Percentiles rank a stretch among this genome's conserved stretches.
phyloP scores from a whole-genome alignment of 2,888 invertebrate genomes.

The Rotaria magnacalcarata region DNA sequence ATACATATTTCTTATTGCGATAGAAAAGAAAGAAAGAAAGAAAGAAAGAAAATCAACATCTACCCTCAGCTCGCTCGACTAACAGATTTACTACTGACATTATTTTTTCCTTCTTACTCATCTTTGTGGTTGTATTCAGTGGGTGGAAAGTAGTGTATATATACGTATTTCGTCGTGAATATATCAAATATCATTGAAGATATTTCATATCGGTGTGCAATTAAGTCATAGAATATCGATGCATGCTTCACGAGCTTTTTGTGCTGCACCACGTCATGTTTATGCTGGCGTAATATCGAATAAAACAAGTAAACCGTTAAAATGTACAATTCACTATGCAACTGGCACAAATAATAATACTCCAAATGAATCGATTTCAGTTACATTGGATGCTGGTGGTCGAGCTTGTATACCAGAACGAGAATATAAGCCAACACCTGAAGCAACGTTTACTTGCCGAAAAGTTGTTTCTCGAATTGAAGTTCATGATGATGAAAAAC shows the following conservation, averaged over 20 bases:
- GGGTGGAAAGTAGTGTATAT: no score
- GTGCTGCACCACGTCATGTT: slow-evolving; percentile 24
- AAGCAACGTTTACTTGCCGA: background rate
- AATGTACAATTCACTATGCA: slow-evolving; percentile 32
- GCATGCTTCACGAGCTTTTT: background rate
- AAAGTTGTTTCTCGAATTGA: background rate
- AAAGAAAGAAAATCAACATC: no score
- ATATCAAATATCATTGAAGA: background rate
- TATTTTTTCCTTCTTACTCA: no score
- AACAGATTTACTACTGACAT: no score
- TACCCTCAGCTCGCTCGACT: no score
- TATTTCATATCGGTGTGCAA: background rate
- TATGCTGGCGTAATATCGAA: background rate
- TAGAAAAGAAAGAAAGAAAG: no score
- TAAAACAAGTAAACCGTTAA: background rate
- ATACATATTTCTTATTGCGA: no score
- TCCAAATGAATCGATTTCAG: background rate
- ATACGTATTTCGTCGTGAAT: background rate
- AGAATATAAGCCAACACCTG: background rate
- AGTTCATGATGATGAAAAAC: background rate
- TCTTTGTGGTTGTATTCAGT: no score
- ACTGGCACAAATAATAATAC: background rate
- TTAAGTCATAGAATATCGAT: background rate
- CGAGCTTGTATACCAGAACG: background rate
- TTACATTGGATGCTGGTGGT: background rate